Percentiles rank a stretch among this genome's conserved stretches.
These are phyloP conservation scores for Microhierax caerulescens DNA, from an alignment of 2,797 vertebrate genomes.

Conservation along the genomic window DNA sequence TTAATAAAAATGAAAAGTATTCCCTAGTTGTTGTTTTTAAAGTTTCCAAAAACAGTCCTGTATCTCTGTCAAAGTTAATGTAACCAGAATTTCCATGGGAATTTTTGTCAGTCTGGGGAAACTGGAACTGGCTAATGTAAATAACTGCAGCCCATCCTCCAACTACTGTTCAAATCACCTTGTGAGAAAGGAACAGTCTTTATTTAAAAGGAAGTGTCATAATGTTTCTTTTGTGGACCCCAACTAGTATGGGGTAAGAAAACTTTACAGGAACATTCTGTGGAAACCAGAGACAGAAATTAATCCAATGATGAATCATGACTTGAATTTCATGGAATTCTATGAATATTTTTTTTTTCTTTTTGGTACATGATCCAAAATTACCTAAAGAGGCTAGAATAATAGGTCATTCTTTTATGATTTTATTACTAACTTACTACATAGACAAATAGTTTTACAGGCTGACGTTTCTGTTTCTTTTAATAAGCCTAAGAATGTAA, in stretches of 20 bases:
- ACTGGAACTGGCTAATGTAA: conserved; percentile 28
- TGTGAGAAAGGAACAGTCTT: background rate
- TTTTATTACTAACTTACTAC: background rate
- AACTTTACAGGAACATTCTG: background rate
- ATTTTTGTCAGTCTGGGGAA: conserved; percentile 44
- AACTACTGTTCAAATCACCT: conserved; percentile 27
- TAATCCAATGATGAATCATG: background rate
- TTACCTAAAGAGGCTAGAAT: background rate
- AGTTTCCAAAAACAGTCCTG: conserved; percentile 49
- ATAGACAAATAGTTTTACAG: background rate
- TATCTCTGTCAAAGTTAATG: conserved; percentile 68
- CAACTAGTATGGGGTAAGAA: background rate
- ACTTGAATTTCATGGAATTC: background rate
- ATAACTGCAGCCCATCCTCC: conserved; percentile 31
- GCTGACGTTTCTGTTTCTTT: conserved; percentile 26
- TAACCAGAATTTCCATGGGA: conserved; percentile 61
- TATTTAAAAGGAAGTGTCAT: background rate
- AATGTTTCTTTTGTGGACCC: background rate
- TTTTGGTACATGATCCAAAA: background rate
- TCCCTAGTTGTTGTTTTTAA: background rate
- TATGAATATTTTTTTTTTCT: background rate
- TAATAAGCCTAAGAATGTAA: conserved; percentile 31
- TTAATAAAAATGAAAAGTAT: conserved; percentile 65
- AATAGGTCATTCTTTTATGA: background rate
- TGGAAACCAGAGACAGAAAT: background rate